These are phyloP conservation scores for Tangara arthus DNA, from an alignment of 2,797 vertebrate genomes.

Conservation along the genomic window DNA sequence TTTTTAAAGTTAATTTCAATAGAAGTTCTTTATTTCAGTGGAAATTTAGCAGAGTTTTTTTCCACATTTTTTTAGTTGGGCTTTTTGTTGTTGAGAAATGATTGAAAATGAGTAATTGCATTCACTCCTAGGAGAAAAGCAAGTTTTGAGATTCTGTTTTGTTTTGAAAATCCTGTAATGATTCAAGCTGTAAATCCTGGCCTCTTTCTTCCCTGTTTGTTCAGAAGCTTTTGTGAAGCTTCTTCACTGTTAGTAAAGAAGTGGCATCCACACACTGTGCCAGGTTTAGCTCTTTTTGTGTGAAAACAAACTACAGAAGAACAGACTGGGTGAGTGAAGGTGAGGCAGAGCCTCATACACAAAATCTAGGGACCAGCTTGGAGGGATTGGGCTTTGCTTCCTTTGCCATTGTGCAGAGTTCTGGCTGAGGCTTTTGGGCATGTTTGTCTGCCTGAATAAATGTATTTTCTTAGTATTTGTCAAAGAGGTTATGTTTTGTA, in stretches of 20 bases:
- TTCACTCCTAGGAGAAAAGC: background rate
- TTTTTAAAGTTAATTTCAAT: background rate
- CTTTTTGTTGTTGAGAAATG: background rate
- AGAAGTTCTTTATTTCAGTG: background rate
- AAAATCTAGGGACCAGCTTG: background rate
- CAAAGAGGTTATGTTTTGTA: background rate
- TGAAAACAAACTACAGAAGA: background rate
- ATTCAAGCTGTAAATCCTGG: background rate
- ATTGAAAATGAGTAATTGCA: background rate
- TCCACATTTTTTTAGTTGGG: background rate
- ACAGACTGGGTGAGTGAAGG: background rate
- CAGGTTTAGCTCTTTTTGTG: background rate
- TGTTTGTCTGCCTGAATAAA: background rate
- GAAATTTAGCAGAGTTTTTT: background rate
- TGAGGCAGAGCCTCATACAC: background rate
- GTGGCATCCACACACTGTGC: background rate
- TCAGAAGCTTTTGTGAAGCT: background rate
- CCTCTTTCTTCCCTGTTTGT: background rate
- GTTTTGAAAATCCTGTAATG: background rate
- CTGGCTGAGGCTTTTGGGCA: background rate
- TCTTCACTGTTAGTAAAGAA: background rate
- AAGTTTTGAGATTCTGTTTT: background rate
- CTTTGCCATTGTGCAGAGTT: background rate
- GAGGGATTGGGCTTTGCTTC: background rate
- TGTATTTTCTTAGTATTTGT: background rate